phyloP scores from a whole-genome alignment of 2,888 invertebrate species.

The Meiosimyza platycephala region DNA sequence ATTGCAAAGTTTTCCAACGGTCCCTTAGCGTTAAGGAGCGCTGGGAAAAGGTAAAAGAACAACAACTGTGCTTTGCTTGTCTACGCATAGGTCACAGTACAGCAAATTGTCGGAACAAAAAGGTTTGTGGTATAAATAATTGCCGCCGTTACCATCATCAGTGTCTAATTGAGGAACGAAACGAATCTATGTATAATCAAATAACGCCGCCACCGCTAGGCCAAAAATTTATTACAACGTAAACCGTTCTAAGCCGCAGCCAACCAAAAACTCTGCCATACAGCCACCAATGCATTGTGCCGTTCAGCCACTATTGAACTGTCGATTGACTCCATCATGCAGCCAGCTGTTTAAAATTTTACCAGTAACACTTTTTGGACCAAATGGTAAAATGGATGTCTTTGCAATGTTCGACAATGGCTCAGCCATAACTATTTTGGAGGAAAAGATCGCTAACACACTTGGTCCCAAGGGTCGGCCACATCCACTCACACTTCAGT shows the following conservation, averaged over 20 bases:
- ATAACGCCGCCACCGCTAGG: no score
- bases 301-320: not conserved
- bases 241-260: no score
- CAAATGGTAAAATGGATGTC: not conserved
- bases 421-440: conserved; percentile 32
- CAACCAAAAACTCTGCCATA: no score
- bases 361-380: conserved; percentile 33
- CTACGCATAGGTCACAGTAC: conserved; percentile 10
- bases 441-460: conserved; percentile 22
- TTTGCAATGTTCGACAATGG: conserved; percentile 41
- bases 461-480: conserved; percentile 35
- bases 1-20: not conserved
- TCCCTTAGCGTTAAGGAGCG: not conserved
- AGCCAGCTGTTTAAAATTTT: conserved; percentile 34
- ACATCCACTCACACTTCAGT: conserved; percentile 33
- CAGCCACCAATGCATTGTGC: no score
- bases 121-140: not conserved
- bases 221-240: no score
- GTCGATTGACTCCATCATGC: not conserved
- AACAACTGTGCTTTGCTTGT: conserved; percentile 22
- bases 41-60: not conserved
- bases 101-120: conserved; percentile 7
- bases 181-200: not conserved
- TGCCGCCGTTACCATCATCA: conserved; percentile 14
- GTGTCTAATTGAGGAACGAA: no score